Conservation (phyloP, 2,797 vertebrate genomes). For the Rhynchonycteris naso region DNA sequence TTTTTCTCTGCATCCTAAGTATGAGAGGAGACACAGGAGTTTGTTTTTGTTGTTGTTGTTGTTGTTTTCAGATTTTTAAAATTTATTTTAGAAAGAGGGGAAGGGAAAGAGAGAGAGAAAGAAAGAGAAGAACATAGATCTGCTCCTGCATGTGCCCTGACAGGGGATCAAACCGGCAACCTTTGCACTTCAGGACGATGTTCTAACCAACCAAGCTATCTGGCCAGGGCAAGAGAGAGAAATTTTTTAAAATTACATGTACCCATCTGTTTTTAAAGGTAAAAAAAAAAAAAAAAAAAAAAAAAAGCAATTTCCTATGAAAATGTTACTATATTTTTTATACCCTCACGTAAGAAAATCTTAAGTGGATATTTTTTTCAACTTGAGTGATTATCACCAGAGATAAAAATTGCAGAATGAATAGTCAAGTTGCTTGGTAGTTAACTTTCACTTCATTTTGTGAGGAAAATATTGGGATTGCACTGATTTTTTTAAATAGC, state of each 20-base stretch:
- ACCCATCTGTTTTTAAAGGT: too few species aligned
- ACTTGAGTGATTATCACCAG: not conserved
- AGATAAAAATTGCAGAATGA: not conserved
- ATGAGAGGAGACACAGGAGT: not conserved
- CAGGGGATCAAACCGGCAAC: too few species aligned
- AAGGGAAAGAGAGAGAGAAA: too few species aligned
- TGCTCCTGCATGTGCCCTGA: too few species aligned
- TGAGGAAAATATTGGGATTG: conserved; percentile 73
- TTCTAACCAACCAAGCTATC: too few species aligned
- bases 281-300: not conserved
- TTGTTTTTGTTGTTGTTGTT: too few species aligned
- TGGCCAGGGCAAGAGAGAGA: too few species aligned
- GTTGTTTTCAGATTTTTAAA: too few species aligned
- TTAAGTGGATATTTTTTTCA: not conserved
- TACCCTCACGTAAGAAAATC: not conserved
- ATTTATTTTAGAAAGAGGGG: too few species aligned
- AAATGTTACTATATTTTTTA: not conserved
- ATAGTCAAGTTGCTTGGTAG: not conserved
- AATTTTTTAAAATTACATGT: not conserved
- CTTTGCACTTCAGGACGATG: too few species aligned
- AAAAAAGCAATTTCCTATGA: not conserved
- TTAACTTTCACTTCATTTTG: conserved; percentile 61
- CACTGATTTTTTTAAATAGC: conserved; percentile 74
- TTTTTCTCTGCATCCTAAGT: not conserved
- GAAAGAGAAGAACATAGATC: too few species aligned